Percentiles rank a stretch among this genome's conserved stretches.
Evolutionary conservation across 2,797 vertebrate genomes (phyloP).

Genomic region (Tympanoctomys barrerae): DNA sequence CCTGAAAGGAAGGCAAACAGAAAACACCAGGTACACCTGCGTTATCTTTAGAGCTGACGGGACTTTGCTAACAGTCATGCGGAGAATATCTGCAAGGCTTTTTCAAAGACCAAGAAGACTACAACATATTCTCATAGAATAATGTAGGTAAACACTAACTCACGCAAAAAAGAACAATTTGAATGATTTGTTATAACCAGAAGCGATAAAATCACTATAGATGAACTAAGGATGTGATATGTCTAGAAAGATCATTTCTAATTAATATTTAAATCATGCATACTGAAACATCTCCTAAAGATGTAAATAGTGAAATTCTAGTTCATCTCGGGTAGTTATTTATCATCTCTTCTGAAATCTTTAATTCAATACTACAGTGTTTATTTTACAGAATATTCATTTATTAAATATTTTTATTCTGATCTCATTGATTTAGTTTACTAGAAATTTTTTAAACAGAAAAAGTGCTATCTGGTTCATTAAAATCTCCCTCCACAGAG

Average conservation of each 20-base stretch:
- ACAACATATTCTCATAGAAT: not conserved
- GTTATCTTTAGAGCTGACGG: not conserved
- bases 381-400: not conserved
- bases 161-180: not conserved
- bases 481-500: not conserved
- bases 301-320: not conserved
- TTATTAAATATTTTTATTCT: conserved; percentile 23
- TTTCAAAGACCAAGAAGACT: conserved; percentile 52
- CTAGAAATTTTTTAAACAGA: not conserved
- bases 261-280: not conserved
- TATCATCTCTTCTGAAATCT: not conserved
- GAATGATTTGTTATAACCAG: not conserved
- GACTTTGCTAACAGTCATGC: not conserved
- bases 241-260: conserved; percentile 34
- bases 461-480: not conserved
- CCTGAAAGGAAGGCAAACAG: conserved; percentile 85
- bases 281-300: not conserved
- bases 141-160: not conserved
- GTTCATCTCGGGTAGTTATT: not conserved
- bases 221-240: not conserved
- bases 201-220: conserved; percentile 25
- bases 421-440: not conserved
- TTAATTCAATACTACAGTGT: not conserved
- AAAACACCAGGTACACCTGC: not conserved
- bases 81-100: not conserved